These are phyloP conservation scores for Rhimphoctona megacephalus DNA, from an alignment of 2,888 invertebrate genomes.

Conservation along the genomic window DNA sequence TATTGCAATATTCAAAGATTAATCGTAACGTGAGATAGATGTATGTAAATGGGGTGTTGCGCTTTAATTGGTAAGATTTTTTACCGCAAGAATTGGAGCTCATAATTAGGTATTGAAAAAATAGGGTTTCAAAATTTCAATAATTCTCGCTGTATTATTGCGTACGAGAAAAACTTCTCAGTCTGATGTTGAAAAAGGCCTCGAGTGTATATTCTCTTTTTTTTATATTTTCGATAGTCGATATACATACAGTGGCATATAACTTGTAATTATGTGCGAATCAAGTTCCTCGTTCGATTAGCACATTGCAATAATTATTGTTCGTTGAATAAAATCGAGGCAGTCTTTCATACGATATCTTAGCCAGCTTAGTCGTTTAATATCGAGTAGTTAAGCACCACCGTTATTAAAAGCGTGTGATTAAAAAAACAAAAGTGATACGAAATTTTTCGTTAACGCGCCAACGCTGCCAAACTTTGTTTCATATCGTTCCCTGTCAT, in stretches of 20 bases:
- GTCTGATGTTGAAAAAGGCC: not conserved
- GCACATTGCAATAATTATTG: slow-evolving; percentile 56
- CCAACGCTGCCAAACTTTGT: slow-evolving; percentile 17
- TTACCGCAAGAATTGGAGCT: not conserved
- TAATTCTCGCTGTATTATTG: not conserved
- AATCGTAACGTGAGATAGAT: not conserved
- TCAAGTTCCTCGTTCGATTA: slow-evolving; percentile 61
- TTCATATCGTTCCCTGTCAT: slow-evolving; percentile 17
- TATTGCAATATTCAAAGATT: not conserved
- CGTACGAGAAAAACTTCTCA: not conserved
- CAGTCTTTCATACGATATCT: slow-evolving; percentile 11
- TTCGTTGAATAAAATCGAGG: slow-evolving; percentile 15
- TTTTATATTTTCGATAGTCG: not conserved
- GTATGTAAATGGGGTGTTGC: not conserved
- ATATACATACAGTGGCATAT: slow-evolving; percentile 11
- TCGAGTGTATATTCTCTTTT: not conserved
- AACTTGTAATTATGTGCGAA: slow-evolving; percentile 54
- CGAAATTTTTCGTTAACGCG: slow-evolving; percentile 38
- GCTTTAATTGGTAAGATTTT: not conserved
- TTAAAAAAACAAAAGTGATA: slow-evolving; percentile 34
- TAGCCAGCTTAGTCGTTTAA: slow-evolving; percentile 23
- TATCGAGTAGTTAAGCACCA: not conserved
- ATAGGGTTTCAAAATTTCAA: not conserved
- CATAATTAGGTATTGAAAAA: not conserved
- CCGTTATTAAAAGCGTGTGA: not conserved